phyloP scores from a whole-genome alignment of 2,888 invertebrate species.

The Eupithecia subfuscata region DNA sequence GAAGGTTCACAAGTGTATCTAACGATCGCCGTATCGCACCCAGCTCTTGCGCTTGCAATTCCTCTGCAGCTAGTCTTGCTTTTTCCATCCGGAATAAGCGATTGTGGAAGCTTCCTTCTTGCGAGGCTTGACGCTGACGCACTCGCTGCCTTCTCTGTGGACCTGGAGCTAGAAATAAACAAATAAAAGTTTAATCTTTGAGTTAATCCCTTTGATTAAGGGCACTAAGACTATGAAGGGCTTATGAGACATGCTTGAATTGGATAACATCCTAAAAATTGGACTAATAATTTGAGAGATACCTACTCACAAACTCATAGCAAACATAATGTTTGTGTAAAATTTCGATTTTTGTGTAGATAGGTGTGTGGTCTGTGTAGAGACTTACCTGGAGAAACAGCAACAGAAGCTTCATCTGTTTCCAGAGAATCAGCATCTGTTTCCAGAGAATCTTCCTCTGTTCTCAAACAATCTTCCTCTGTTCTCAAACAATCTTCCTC shows the following conservation, averaged over 20 bases:
- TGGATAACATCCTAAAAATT: too few species aligned
- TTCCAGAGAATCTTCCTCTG: neutral
- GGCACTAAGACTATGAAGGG: too few species aligned
- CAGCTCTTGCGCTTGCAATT: neutral
- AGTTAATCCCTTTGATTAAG: too few species aligned
- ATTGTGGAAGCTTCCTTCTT: neutral
- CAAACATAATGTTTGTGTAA: too few species aligned
- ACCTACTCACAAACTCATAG: neutral
- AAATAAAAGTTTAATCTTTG: too few species aligned
- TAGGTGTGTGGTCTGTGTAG: too few species aligned
- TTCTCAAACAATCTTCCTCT: neutral
- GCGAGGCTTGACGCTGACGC: neutral
- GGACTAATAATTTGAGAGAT: too few species aligned
- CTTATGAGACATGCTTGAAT: too few species aligned
- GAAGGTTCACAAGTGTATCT: neutral
- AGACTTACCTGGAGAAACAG: conserved; percentile 4
- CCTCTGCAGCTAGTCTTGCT: neutral
- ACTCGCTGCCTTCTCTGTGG: neutral
- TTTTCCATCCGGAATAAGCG: conserved; percentile 1
- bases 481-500: too few species aligned
- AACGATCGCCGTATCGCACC: neutral
- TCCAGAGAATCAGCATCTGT: neutral
- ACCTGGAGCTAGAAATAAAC: neutral
- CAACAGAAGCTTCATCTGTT: neutral
- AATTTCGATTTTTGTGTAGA: too few species aligned